These are phyloP conservation scores for Acrocephalus arundinaceus DNA, from an alignment of 2,113 vertebrate genomes.

Conservation along the genomic window DNA sequence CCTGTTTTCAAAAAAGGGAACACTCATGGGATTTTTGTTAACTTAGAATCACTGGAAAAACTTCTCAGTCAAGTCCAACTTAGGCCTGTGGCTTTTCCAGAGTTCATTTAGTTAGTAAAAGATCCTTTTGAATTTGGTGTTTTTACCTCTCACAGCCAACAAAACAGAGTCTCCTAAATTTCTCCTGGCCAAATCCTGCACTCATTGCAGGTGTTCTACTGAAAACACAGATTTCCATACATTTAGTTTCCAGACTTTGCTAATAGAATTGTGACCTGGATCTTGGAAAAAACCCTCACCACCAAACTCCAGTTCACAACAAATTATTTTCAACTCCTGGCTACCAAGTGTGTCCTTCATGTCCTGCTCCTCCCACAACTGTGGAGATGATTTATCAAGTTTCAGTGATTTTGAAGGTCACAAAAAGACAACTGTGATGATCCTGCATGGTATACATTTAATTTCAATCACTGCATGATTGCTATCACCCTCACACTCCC, in stretches of 20 bases:
- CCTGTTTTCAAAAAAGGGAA: background rate
- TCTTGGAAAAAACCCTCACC: background rate
- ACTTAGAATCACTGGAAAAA: background rate
- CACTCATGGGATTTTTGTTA: background rate
- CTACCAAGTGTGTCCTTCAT: background rate
- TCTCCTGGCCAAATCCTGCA: background rate
- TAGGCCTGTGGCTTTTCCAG: background rate
- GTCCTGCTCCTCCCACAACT: background rate
- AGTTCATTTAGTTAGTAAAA: background rate
- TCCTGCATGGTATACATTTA: background rate
- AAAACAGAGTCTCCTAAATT: background rate
- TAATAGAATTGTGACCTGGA: background rate
- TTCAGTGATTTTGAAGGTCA: background rate
- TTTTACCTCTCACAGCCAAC: background rate
- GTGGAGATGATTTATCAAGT: background rate
- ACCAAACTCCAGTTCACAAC: background rate
- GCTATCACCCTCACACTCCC: background rate
- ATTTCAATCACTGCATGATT: background rate
- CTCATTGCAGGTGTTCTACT: background rate
- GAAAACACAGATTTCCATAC: background rate
- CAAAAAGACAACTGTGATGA: background rate
- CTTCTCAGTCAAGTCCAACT: background rate
- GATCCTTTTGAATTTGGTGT: background rate
- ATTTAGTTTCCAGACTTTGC: background rate
- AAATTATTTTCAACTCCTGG: background rate